A percentile compares a stretch with the other conserved stretches of the same genome.
phyloP scores from a whole-genome alignment of 2,113 vertebrate genomes.

The Nycticryphes semicollaris region DNA sequence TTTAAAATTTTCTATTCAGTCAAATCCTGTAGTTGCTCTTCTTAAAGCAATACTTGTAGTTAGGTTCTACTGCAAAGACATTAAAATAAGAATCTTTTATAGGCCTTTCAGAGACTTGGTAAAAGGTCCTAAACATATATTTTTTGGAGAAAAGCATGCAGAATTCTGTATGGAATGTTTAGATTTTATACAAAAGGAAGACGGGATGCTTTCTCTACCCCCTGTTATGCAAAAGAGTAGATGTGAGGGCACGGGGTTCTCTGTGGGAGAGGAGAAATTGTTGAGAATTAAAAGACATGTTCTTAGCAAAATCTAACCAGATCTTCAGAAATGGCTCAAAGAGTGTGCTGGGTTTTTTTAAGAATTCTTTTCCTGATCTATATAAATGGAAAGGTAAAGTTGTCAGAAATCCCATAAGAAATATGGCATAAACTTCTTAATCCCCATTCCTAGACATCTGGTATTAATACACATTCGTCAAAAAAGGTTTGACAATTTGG shows the following conservation, averaged over 20 bases:
- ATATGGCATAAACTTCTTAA: background rate
- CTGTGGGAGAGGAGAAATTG: background rate
- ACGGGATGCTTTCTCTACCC: background rate
- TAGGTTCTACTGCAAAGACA: background rate
- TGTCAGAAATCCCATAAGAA: conserved; percentile 2
- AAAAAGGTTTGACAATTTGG: conserved; percentile 47
- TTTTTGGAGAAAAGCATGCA: fast-evolving
- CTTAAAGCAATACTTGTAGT: fast-evolving
- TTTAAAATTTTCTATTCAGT: background rate
- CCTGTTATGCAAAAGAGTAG: background rate
- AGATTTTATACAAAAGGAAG: background rate
- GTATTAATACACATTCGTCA: background rate
- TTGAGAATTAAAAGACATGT: background rate
- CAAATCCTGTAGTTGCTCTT: background rate
- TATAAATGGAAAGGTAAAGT: background rate
- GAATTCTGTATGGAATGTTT: background rate
- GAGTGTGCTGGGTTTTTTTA: background rate
- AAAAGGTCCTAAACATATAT: background rate
- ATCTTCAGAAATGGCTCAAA: background rate
- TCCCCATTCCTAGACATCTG: background rate
- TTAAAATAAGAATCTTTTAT: background rate
- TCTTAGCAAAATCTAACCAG: background rate
- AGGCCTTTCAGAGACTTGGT: background rate
- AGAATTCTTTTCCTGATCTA: background rate
- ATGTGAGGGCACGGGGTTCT: background rate